Evolutionary conservation across 2,888 invertebrate genomes (phyloP).

Genomic region (Cosmopolites sordidus): DNA sequence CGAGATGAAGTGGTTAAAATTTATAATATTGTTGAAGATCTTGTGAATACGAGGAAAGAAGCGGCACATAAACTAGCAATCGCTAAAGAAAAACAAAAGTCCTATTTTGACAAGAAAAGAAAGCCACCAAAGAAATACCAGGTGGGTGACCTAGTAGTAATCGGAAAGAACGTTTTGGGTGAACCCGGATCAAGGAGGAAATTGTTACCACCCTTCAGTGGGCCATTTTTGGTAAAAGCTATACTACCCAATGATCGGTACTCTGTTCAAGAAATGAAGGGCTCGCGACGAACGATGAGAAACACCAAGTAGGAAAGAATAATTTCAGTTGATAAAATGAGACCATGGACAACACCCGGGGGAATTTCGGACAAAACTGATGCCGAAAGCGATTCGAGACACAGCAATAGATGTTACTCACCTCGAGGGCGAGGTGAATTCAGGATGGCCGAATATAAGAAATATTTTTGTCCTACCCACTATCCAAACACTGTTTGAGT

Average conservation of each 20-base stretch:
- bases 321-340: neutral
- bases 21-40: neutral
- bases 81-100: neutral
- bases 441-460: constrained; percentile 6
- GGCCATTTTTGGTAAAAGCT: no score
- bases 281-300: neutral
- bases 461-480: no score
- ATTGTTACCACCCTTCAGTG: neutral
- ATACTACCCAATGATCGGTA: neutral
- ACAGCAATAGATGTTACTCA: neutral
- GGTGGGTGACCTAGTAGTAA: constrained; percentile 1
- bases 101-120: neutral
- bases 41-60: neutral
- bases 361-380: neutral
- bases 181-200: no score
- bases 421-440: neutral
- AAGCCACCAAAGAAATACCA: neutral
- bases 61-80: neutral
- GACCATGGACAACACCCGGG: neutral
- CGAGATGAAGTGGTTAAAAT: no score
- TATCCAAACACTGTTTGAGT: no score
- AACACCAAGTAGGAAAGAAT: neutral
- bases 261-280: neutral
- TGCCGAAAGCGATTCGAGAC: neutral
- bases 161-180: neutral